Evolutionary conservation across 2,797 vertebrate genomes (phyloP).

Genomic region (Danio jaintianensis): DNA sequence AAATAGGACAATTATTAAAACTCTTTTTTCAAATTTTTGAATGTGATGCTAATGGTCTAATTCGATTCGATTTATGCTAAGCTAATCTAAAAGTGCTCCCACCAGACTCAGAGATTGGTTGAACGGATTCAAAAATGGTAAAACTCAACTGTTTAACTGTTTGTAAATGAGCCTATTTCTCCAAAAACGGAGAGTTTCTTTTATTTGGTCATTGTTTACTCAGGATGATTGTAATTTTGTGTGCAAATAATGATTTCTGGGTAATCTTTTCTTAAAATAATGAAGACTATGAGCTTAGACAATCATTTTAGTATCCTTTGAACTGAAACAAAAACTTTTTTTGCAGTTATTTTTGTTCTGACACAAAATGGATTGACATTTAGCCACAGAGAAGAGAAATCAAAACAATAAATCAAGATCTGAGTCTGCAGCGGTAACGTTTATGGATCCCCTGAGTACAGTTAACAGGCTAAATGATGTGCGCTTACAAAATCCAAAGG

Average conservation of each 20-base stretch:
- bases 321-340: not conserved
- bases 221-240: not conserved
- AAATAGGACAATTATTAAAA: too few species aligned
- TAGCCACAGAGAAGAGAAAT: slow-evolving; percentile 37
- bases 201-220: not conserved
- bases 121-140: too few species aligned
- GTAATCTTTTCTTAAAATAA: not conserved
- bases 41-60: too few species aligned
- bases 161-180: too few species aligned
- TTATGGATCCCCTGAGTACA: slow-evolving; percentile 26
- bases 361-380: slow-evolving; percentile 37
- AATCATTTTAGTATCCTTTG: not conserved
- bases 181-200: too few species aligned
- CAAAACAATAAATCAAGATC: slow-evolving; percentile 43
- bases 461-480: slow-evolving; percentile 40
- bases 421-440: slow-evolving; percentile 36
- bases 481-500: slow-evolving; percentile 36
- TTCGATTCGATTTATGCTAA: too few species aligned
- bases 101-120: too few species aligned
- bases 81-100: too few species aligned
- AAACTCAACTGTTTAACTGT: too few species aligned
- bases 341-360: slow-evolving; percentile 31
- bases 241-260: not conserved
- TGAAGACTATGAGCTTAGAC: not conserved
- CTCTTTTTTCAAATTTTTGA: too few species aligned